Evolutionary conservation across 2,113 vertebrate genomes (phyloP).

Genomic region (Corynorhinus townsendii): DNA sequence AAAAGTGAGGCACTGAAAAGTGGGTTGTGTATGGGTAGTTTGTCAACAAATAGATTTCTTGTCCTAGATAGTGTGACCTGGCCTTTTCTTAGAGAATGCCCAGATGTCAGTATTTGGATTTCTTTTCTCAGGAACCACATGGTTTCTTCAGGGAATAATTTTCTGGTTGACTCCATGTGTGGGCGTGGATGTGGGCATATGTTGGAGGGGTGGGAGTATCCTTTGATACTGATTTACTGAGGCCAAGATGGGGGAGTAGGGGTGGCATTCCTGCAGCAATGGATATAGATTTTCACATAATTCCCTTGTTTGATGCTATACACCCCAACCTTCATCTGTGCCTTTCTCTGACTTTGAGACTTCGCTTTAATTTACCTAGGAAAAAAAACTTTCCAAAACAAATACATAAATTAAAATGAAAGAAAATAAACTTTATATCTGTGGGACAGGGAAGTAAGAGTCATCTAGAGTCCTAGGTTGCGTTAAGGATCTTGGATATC

Average conservation of each 20-base stretch:
- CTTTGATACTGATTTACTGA: not conserved
- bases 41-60: not conserved
- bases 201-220: not conserved
- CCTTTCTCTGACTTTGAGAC: not conserved
- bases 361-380: not conserved
- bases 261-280: not conserved
- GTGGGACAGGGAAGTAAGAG: not conserved
- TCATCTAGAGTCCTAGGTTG: not conserved
- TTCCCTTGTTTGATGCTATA: not conserved
- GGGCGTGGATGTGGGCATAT: not conserved
- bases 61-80: not conserved
- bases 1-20: not conserved
- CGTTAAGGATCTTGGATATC: not conserved
- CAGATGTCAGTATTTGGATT: not conserved
- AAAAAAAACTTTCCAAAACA: not conserved
- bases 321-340: not conserved
- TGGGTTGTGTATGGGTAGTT: not conserved
- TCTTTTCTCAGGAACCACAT: not conserved
- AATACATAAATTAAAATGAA: not conserved
- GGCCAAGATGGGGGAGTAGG: not conserved
- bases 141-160: slow-evolving; percentile 20
- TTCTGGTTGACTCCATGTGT: not conserved
- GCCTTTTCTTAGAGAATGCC: not conserved
- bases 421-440: slow-evolving; percentile 15
- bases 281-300: not conserved